Evolutionary conservation across 1,140 invertebrate genomes (phyloP), one percentile per base, ranked within the genome.

Genomic region (Drosophila prosaltans): DNA sequence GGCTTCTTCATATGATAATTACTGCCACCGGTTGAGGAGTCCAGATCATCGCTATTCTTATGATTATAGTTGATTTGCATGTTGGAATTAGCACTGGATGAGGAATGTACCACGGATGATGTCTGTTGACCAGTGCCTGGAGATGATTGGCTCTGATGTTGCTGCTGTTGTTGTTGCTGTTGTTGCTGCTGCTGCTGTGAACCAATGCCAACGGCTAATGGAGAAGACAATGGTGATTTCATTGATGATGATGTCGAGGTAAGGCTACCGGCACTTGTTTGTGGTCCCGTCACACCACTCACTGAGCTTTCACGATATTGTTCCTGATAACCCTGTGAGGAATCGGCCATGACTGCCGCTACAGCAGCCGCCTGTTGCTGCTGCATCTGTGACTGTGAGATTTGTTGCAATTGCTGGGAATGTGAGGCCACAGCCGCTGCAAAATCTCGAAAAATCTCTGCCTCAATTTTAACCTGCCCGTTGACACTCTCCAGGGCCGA

Each of bases 171-270:
- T 16, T 16, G 16, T 16, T n/a, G n/a, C n/a, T n/a, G n/a, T 59
- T 74, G 41, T 7, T 72, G 45, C 1, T 80, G 41, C 8, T 81
- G 81, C 8, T 79, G 74, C 32, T 80, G 60, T 39, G 32, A 5
- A 3, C 41, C 59, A n/a, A 62, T 36, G 2, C 64, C 58, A 26
- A 60, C 72, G 21, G 45, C 45, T 26, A 83, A 32, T 2, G 91
- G 90, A n/a, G 91, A 92, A 3, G 88, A 92, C 57, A 92, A 60
- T 6, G 88, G 89, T 4, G 91, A 92, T 70, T 91, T 91, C 75
- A 92, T 81, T 24, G 91, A 92, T 11, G 91, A 92, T 7, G 91
- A 92, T 10, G 91, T 91, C 3, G 91, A 91, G 1, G 88, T 78
- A 2, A 91, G 74, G 21, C 78, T 85, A 4, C 78, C 75, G 0